Base-by-base conservation (phyloP, 2,797 vertebrate genomes). In the Trematomus bernacchii region DNA sequence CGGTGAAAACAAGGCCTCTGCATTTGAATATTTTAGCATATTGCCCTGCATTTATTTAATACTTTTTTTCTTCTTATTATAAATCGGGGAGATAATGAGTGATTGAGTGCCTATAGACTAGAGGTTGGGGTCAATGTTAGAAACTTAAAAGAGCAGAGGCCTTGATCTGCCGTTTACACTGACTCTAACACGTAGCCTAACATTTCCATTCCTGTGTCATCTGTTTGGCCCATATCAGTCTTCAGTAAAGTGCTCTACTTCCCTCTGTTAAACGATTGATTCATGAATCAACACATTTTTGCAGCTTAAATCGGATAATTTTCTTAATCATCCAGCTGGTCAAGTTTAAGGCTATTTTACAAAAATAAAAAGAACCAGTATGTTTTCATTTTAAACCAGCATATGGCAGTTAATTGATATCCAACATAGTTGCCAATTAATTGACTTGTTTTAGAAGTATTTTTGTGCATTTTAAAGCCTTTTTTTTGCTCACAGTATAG, bases 1-100 rank as follows among this genome's bases (percentile, higher is more conserved):
- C 80, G 67, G 57, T 46, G 67, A 73, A 83, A 83, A 85, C 80
- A 80, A 65, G 65, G 65, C 65, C 33, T 14, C 60, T 19, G 44
- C 46, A 47, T 80, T 80, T 82, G 21, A 79, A 73, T 67, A 46
- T 55, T 53, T 57, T 47, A 57, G 66, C 53, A 68, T 57, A 48
- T 55, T 46, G 52, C 42, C 65, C 65, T 33, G 53, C 43, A 47
- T 46, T 19, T 67, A 19, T 33, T 27, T 59, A 59, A 69, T 60
- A 6, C 19, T 8, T 12, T 9, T 3, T 18, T 16, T n/a, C 23
- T 40, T 23, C 12, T 10, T 44, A 19, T 4, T 14, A 43, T 54
- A 9, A 72, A 48, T 13, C 9, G 1, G 43, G 16, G 30, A 54
- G 43, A 23, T 60, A 21, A 27, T 16, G 44, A 10, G 37, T n/a